These are phyloP conservation scores for Ramphastos sulfuratus DNA, from an alignment of 2,113 vertebrate genomes.

Conservation along the genomic window DNA sequence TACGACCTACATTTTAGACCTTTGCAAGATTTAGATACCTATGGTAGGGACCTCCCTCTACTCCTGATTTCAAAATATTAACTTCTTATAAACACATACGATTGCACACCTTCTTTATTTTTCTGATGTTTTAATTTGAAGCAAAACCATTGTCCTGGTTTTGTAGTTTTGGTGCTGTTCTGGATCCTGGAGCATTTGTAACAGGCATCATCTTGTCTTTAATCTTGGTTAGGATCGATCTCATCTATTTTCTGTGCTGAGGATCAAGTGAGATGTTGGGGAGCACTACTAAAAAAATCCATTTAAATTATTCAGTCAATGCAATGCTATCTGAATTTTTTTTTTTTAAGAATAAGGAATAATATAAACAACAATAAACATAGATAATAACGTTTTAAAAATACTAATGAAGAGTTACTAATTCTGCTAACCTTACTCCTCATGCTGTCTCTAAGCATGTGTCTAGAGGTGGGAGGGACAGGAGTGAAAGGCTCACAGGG, in stretches of 20 bases:
- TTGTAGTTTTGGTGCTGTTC: not conserved
- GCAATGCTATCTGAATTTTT: not conserved
- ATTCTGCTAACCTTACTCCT: not conserved
- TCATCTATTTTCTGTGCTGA: not conserved
- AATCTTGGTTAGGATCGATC: not conserved
- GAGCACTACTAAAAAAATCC: not conserved
- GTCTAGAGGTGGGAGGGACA: not conserved
- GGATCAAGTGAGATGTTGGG: not conserved
- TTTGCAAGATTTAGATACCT: slow-evolving; percentile 40
- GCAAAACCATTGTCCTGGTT: not conserved
- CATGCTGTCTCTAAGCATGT: not conserved
- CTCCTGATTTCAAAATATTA: slow-evolving; percentile 3
- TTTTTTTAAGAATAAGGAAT: not conserved
- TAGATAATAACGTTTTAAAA: not conserved
- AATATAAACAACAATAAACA: not conserved
- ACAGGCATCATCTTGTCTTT: not conserved
- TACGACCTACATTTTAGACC: slow-evolving; percentile 61
- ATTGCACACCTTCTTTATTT: not conserved
- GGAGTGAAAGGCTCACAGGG: not conserved
- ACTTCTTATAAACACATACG: not conserved
- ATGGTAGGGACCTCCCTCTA: slow-evolving; percentile 35
- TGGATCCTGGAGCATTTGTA: not conserved
- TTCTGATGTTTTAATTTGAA: not conserved
- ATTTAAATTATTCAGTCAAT: not conserved
- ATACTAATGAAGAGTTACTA: not conserved